These are phyloP conservation scores for Trilocha varians DNA, from an alignment of 2,888 invertebrate genomes.

Conservation along the genomic window DNA sequence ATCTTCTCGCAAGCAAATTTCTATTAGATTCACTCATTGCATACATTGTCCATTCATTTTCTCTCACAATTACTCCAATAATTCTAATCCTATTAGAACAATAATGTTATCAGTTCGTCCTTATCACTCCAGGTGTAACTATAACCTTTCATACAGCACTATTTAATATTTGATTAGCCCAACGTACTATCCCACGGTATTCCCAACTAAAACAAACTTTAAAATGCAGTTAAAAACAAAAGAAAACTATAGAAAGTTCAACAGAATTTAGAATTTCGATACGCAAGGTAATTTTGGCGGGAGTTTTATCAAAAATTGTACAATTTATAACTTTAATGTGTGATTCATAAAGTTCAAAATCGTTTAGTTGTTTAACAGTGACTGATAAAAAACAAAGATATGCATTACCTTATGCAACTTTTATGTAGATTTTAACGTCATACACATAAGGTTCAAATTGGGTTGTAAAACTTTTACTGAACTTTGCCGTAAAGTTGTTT, in stretches of 20 bases:
- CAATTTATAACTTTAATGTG: no score
- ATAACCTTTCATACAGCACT: slow-evolving; percentile 35
- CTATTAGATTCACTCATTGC: no score
- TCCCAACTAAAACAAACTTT: slow-evolving; percentile 8
- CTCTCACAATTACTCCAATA: no score
- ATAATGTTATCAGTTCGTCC: neutral
- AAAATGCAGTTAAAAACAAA: neutral
- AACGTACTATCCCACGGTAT: slow-evolving; percentile 59
- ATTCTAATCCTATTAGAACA: no score
- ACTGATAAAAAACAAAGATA: no score
- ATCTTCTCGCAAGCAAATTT: no score
- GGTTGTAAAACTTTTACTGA: neutral
- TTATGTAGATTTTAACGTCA: neutral
- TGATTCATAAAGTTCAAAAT: no score
- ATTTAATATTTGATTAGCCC: slow-evolving; percentile 62
- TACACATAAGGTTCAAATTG: slow-evolving; percentile 13
- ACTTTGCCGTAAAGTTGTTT: slow-evolving; percentile 8
- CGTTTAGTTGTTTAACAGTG: no score
- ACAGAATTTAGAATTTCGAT: neutral
- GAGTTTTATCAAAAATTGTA: no score
- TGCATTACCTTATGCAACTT: neutral
- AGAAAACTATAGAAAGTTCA: neutral
- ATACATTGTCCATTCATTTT: no score
- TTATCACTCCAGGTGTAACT: slow-evolving; percentile 42
- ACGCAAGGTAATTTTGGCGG: neutral